phyloP scores from a whole-genome alignment of 2,797 vertebrate species.

The Clarias fuscus region DNA sequence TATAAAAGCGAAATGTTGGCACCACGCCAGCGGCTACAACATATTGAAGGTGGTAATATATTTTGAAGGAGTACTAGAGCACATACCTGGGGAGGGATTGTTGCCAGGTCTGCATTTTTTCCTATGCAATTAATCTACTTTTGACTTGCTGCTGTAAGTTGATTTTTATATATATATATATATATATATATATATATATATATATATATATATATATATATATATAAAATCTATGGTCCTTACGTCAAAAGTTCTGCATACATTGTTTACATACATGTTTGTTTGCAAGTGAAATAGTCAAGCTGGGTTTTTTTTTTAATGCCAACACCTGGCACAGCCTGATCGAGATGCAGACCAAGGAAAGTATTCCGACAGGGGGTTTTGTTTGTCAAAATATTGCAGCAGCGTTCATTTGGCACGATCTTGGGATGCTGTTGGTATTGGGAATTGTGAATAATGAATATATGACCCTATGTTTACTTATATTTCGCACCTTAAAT shows the following conservation, averaged over 20 bases:
- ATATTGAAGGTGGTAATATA: neutral
- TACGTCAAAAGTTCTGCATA: neutral
- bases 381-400: neutral
- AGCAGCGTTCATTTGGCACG: neutral
- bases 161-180: neutral
- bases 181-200: too few relatives aligned
- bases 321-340: neutral
- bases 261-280: too few relatives aligned
- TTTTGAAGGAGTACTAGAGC: conserved; percentile 1
- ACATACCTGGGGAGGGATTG: neutral
- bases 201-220: too few relatives aligned
- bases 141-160: conserved; percentile 20
- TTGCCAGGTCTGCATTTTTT: conserved; percentile 13
- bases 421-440: too few relatives aligned
- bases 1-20: neutral
- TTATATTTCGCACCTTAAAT: too few relatives aligned
- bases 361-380: too few relatives aligned
- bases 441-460: too few relatives aligned
- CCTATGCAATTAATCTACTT: conserved; percentile 26
- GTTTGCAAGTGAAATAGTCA: conserved; percentile 6
- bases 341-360: neutral
- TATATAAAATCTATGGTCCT: too few relatives aligned
- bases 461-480: too few relatives aligned
- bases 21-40: neutral
- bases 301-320: neutral